A percentile compares a stretch with the other conserved stretches of the same genome.
phyloP scores from a whole-genome alignment of 2,113 vertebrate species.

The Choloepus hoffmanni region DNA sequence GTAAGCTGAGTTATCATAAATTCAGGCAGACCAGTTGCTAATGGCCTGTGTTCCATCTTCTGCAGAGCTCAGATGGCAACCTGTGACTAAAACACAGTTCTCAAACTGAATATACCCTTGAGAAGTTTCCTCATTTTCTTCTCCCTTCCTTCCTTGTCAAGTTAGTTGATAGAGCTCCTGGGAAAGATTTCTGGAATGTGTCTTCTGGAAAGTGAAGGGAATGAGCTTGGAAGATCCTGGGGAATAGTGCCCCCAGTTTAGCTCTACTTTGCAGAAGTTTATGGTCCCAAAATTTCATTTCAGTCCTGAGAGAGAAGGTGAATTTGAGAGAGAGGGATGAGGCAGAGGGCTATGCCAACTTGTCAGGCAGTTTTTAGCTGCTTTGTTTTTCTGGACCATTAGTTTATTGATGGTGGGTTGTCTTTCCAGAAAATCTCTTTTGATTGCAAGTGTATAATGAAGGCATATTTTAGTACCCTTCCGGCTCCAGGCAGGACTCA shows the following conservation, averaged over 20 bases:
- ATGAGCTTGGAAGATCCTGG: neutral
- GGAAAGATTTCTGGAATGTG: neutral
- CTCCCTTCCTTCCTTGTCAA: neutral
- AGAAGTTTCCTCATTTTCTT: neutral
- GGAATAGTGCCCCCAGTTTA: neutral
- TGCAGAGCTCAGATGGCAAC: neutral
- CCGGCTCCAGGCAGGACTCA: neutral
- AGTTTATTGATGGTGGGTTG: neutral
- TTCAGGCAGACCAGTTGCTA: neutral
- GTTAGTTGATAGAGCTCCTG: neutral
- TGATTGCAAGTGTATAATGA: neutral
- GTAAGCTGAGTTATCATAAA: neutral
- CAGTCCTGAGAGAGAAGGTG: neutral
- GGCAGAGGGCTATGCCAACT: neutral
- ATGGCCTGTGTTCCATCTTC: neutral
- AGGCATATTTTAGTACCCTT: neutral
- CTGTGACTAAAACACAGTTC: neutral
- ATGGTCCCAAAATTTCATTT: neutral
- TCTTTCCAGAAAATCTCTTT: conserved; percentile 27
- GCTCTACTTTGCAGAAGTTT: neutral
- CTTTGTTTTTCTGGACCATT: neutral
- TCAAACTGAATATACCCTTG: neutral
- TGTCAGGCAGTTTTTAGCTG: neutral
- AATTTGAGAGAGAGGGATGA: neutral
- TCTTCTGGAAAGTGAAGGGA: neutral